These are phyloP conservation scores for Melopsittacus undulatus DNA, from an alignment of 2,797 vertebrate species.

Conservation along the genomic window DNA sequence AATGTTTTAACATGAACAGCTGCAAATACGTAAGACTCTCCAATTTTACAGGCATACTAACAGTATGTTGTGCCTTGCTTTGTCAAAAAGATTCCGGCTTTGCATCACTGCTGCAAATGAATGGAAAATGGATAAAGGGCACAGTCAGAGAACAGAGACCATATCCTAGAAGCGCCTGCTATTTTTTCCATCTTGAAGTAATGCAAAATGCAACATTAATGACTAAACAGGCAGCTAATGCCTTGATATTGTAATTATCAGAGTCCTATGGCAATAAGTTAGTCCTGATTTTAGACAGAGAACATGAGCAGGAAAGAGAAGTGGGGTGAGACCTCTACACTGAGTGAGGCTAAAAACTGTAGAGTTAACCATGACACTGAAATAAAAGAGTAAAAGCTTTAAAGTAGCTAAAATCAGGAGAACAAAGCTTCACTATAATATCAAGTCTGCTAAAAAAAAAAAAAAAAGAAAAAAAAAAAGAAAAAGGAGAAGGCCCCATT, in stretches of 20 bases:
- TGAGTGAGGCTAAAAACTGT: background rate
- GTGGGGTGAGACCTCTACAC: background rate
- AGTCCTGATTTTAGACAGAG: background rate
- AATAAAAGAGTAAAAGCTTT: conserved; percentile 22
- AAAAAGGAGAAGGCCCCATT: background rate
- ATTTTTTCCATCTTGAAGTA: background rate
- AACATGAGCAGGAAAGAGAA: background rate
- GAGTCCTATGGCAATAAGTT: background rate
- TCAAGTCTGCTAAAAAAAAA: background rate
- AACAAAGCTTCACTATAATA: conserved; percentile 48
- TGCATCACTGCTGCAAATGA: background rate
- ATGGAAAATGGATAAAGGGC: background rate
- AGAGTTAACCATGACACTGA: background rate
- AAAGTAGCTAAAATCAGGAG: background rate
- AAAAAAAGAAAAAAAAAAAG: background rate
- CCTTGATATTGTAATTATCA: background rate
- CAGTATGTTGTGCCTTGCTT: background rate
- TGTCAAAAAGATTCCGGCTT: background rate
- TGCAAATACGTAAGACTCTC: background rate
- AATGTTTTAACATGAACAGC: background rate
- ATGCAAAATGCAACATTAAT: background rate
- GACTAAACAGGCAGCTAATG: background rate
- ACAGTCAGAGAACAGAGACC: background rate
- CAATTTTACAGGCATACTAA: background rate
- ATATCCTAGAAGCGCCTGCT: background rate